Evolutionary conservation across 2,888 invertebrate genomes (phyloP).

Genomic region (Hyalella azteca): DNA sequence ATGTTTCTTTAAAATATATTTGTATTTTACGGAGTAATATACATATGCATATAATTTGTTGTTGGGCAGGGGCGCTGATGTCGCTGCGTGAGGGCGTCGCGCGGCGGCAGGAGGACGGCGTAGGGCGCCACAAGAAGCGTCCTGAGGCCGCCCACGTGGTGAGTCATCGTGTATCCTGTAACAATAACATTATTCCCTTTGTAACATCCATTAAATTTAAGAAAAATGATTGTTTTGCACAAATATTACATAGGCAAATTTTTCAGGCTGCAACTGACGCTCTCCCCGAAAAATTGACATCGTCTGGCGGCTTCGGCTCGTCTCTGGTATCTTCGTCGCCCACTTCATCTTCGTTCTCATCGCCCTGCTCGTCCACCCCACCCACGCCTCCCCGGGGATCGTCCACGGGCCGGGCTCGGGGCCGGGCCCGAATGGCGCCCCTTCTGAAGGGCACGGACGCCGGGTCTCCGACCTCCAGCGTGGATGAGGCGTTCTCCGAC

Average conservation of each 20-base stretch:
- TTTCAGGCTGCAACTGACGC: too few relatives aligned
- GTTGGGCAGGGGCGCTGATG: neutral
- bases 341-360: constrained; percentile 64
- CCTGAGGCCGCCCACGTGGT: neutral
- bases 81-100: constrained; percentile 2
- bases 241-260: too few relatives aligned
- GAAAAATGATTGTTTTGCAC: too few relatives aligned
- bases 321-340: too few relatives aligned
- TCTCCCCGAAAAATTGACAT: too few relatives aligned
- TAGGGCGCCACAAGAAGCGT: neutral
- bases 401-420: neutral
- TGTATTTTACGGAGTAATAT: too few relatives aligned
- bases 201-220: too few relatives aligned
- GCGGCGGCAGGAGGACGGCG: neutral
- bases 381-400: constrained; percentile 22
- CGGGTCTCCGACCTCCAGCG: constrained; percentile 56
- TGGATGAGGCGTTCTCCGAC: constrained; percentile 58
- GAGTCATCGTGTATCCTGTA: too few relatives aligned
- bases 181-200: too few relatives aligned
- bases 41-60: neutral
- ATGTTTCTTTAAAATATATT: too few relatives aligned
- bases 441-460: constrained; percentile 41
- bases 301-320: too few relatives aligned
- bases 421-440: constrained; percentile 54
- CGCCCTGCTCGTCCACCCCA: neutral